Evolutionary conservation across 2,888 invertebrate genomes (phyloP), one percentile per base, ranked within the genome.

Genomic region (Nemotelus nigrinus): DNA sequence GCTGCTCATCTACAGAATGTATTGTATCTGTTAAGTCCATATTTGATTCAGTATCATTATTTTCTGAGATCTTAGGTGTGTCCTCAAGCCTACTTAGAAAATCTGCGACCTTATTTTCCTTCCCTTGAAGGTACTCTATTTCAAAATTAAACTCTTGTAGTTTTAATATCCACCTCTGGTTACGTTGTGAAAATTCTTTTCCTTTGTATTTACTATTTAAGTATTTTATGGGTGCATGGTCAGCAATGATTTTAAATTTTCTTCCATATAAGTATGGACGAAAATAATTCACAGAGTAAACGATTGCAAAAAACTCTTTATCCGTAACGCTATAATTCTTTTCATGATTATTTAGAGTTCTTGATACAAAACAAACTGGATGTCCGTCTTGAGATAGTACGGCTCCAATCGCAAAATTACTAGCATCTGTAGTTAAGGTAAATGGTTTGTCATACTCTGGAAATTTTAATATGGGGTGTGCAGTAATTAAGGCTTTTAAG

Each of bases 301-400:
- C 71, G 10, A 80, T 80, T 25, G 79, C 77, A 44, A 80, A 77
- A 63, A 80, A 80, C 75, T 80, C 78, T 53, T 80, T 78, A 50
- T 80, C 77, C 2, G 77, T 80, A 7, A 57, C 57, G 41, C 76
- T 77, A 48, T 80, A 80, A 41, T 81, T 79, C 68, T 72, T 58
- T 43, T 80, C 79, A 39, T 78, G 70, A 39, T 75, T 71, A 2
- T 80, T 80, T 0, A 80, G 57, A 2, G 79, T 81, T 64, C 79
- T 72, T 3, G 79, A 78, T 25, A 77, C 72, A 72, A 45, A 79
- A 58, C 77, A 79, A 7, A 80, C 44, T 41, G 78, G 80, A 78
- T 77, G 78, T 10, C 67, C 78, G 2, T 80, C 55, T 55, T 78
- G 78, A n/a, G 78, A 76, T 2, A 79, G 43, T n/a, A 80, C 79